These are phyloP conservation scores for Lota lota DNA, from an alignment of 2,113 vertebrate genomes.

Conservation along the genomic window DNA sequence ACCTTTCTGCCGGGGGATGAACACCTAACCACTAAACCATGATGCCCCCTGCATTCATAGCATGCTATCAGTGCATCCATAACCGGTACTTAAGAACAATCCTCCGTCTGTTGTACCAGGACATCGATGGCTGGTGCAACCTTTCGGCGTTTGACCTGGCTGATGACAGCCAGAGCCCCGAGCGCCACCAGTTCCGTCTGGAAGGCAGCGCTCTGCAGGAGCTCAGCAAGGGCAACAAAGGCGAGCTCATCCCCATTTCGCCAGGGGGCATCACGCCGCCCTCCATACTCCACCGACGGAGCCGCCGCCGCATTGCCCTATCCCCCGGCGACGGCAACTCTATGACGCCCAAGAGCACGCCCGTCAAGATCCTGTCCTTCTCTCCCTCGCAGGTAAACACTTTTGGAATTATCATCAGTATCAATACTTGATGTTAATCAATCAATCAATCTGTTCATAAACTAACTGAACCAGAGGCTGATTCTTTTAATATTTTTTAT, in stretches of 20 bases:
- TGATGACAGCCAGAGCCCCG: constrained; percentile 62
- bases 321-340: constrained; percentile 85
- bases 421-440: background rate
- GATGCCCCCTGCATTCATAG: too few relatives aligned
- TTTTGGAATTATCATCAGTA: accelerated
- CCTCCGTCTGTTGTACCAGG: constrained; percentile 64
- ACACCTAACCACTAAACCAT: too few relatives aligned
- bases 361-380: constrained; percentile 92
- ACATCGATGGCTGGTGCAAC: constrained; percentile 92
- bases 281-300: constrained; percentile 83
- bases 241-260: constrained; percentile 95
- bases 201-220: constrained; percentile 91
- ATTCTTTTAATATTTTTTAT: background rate
- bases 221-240: constrained; percentile 87
- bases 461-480: background rate
- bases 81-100: background rate
- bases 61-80: too few relatives aligned
- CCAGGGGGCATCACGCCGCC: constrained; percentile 84
- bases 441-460: background rate
- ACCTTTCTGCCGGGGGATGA: too few relatives aligned
- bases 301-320: constrained; percentile 80
- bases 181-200: constrained; percentile 83
- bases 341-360: constrained; percentile 94
- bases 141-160: constrained; percentile 89
- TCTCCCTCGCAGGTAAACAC: constrained; percentile 90